Evolutionary conservation across 1,140 invertebrate genomes (phyloP).

Genomic region (Ericerus pela): DNA sequence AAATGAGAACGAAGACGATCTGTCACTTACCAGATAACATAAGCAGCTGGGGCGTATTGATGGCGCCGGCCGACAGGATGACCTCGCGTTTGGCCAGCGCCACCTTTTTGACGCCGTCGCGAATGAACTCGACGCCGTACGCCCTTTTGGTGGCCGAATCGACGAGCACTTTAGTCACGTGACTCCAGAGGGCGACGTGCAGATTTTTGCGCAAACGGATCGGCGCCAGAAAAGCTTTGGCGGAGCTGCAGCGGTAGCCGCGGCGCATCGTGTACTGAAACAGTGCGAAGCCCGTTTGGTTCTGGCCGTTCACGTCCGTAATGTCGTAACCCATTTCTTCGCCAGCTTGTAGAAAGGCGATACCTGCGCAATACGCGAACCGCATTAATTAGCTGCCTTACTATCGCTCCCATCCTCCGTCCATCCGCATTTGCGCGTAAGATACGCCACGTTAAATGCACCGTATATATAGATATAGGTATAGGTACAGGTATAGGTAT

Average conservation of each 20-base stretch:
- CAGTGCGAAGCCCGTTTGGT: constrained; percentile 65
- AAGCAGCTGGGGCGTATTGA: constrained; percentile 61
- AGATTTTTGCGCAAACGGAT: constrained; percentile 53
- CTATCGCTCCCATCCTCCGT: too few species aligned
- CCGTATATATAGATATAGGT: too few species aligned
- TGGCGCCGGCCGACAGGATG: constrained; percentile 59
- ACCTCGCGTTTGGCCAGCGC: constrained; percentile 61
- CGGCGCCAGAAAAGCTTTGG: constrained; percentile 66
- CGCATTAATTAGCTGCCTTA: too few species aligned
- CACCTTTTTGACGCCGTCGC: constrained; percentile 43
- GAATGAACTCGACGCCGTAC: constrained; percentile 60
- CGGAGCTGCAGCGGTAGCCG: constrained; percentile 56
- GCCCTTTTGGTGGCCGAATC: constrained; percentile 50
- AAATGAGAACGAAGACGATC: too few species aligned
- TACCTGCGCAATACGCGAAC: too few species aligned
- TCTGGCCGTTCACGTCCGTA: constrained; percentile 55
- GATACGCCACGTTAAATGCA: too few species aligned
- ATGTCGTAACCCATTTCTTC: constrained; percentile 80
- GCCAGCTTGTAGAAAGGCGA: constrained; percentile 72
- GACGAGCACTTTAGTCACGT: constrained; percentile 60
- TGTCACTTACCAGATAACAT: constrained; percentile 51
- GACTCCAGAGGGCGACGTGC: constrained; percentile 54
- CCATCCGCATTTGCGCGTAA: too few species aligned
- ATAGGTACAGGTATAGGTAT: too few species aligned
- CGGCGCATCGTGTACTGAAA: constrained; percentile 69